Conservation (phyloP, 2,888 invertebrate genomes). For the Polydrusus tereticollis region DNA sequence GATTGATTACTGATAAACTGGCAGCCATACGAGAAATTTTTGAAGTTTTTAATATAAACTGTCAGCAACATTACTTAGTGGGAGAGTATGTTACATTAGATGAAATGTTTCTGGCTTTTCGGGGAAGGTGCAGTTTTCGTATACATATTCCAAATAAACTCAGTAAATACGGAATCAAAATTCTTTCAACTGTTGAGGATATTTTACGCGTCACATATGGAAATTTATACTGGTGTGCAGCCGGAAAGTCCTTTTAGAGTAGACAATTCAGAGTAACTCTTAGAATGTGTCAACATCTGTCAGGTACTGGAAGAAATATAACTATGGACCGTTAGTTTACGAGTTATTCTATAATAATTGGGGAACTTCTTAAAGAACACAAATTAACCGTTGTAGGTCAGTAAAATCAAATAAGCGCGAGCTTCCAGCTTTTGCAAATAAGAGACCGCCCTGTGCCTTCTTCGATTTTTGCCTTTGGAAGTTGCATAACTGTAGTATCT, state of each 20-base stretch:
- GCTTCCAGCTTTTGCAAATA: background rate
- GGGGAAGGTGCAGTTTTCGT: background rate
- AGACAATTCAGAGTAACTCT: too few relatives aligned
- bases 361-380: background rate
- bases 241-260: too few relatives aligned
- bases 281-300: too few relatives aligned
- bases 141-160: slow-evolving; percentile 5
- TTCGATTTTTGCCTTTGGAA: slow-evolving; percentile 9
- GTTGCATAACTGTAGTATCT: background rate
- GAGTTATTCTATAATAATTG: background rate
- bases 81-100: too few relatives aligned
- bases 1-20: too few relatives aligned
- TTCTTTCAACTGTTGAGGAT: too few relatives aligned
- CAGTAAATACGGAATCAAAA: too few relatives aligned
- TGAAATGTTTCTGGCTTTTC: too few relatives aligned
- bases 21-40: too few relatives aligned
- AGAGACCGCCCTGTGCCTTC: background rate
- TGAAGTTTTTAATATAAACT: too few relatives aligned
- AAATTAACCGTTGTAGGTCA: background rate
- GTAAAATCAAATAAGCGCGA: slow-evolving; percentile 3
- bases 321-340: slow-evolving; percentile 12
- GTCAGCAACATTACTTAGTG: too few relatives aligned
- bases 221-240: slow-evolving; percentile 1
- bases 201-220: slow-evolving; percentile 1
- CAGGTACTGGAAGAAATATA: too few relatives aligned